Evolutionary conservation across 2,888 invertebrate genomes (phyloP).

Genomic region (Odontomyia ornata): DNA sequence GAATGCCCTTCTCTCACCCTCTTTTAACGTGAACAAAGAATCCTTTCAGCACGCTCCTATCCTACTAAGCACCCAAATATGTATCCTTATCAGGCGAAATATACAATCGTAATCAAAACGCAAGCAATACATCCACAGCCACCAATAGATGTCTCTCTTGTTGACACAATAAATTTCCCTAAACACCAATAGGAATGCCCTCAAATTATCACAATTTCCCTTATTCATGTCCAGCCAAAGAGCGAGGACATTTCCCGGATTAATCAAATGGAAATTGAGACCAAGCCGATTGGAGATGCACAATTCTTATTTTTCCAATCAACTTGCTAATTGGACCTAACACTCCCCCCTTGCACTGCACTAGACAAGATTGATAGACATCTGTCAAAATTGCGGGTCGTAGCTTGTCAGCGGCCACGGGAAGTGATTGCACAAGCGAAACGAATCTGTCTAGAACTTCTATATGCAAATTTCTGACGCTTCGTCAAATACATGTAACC

Average conservation of each 20-base stretch:
- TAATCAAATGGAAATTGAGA: neutral
- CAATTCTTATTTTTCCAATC: constrained; percentile 15
- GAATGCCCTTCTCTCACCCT: constrained; percentile 32
- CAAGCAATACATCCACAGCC: constrained; percentile 1
- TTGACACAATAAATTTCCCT: constrained; percentile 9
- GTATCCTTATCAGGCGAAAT: constrained; percentile 10
- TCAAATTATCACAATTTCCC: constrained; percentile 34
- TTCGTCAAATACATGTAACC: neutral
- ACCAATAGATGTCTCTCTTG: constrained; percentile 20
- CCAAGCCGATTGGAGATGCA: constrained; percentile 7
- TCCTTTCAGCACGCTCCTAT: neutral
- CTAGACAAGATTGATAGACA: neutral
- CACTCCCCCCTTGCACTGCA: neutral
- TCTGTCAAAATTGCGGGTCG: constrained; percentile 12
- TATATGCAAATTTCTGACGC: neutral
- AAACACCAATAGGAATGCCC: constrained; percentile 11
- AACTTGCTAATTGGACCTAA: neutral
- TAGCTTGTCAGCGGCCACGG: constrained; percentile 10
- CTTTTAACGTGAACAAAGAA: neutral
- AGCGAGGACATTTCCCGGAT: neutral
- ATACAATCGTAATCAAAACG: neutral
- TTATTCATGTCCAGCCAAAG: neutral
- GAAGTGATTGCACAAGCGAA: constrained; percentile 33
- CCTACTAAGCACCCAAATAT: neutral
- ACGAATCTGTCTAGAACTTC: neutral